Conservation (phyloP, 1,140 invertebrate genomes). For the Cherax destructor region DNA sequence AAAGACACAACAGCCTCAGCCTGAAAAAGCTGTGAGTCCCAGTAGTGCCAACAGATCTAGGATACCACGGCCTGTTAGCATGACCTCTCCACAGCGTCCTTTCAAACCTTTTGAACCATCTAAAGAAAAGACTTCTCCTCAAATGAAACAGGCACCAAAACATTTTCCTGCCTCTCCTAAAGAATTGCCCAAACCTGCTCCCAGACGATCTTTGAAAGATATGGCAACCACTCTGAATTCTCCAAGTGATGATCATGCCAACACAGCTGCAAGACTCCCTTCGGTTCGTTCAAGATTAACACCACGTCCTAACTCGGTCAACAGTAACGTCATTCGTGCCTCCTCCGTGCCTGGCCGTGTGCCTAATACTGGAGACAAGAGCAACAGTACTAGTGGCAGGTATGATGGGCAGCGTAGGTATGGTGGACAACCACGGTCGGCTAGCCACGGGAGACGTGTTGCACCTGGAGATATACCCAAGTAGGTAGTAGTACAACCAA, state of each 20-base stretch:
- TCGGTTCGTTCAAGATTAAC: conserved; percentile 65
- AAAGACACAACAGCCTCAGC: conserved; percentile 31
- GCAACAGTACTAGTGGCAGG: conserved; percentile 66
- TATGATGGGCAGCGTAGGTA: conserved; percentile 69
- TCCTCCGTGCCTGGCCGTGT: conserved; percentile 71
- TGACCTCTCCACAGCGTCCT: conserved; percentile 70
- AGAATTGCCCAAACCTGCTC: conserved; percentile 70
- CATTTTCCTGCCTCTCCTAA: conserved; percentile 59
- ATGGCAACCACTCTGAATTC: conserved; percentile 42
- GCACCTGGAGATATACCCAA: conserved; percentile 65
- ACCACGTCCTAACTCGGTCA: conserved; percentile 51
- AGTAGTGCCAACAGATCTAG: conserved; percentile 80
- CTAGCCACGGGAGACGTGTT: conserved; percentile 71
- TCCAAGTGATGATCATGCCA: not conserved
- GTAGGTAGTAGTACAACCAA: conserved; percentile 61
- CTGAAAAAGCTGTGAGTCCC: conserved; percentile 70
- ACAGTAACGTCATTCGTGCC: conserved; percentile 60
- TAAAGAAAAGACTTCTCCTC: conserved; percentile 71
- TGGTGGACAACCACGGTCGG: conserved; percentile 66
- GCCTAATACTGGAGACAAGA: conserved; percentile 44
- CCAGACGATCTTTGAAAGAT: conserved; percentile 70
- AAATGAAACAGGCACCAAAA: conserved; percentile 64
- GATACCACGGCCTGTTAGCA: conserved; percentile 83
- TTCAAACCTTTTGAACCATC: conserved; percentile 71
- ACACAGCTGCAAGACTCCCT: conserved; percentile 32